Evolutionary conservation across 2,797 vertebrate genomes (phyloP).

Genomic region (Phataginus tetradactyla): DNA sequence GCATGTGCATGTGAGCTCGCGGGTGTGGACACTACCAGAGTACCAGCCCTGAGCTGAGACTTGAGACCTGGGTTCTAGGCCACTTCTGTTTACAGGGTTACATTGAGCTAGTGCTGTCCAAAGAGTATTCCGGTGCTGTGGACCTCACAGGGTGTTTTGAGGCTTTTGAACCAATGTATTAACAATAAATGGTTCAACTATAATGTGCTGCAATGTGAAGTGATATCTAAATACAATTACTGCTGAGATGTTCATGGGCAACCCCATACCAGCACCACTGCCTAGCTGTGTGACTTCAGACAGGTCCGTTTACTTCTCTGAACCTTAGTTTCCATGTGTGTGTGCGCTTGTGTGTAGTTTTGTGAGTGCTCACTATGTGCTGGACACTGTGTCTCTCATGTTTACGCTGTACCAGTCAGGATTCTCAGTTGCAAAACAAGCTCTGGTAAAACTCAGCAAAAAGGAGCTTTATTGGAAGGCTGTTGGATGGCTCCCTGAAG

Average conservation of each 20-base stretch:
- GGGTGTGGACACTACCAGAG: background rate
- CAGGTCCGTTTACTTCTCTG: background rate
- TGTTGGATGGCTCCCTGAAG: background rate
- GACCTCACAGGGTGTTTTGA: background rate
- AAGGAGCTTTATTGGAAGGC: background rate
- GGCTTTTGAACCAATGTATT: background rate
- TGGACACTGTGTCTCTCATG: background rate
- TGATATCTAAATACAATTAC: background rate
- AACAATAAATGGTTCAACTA: background rate
- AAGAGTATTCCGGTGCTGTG: background rate
- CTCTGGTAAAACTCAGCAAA: constrained; percentile 11
- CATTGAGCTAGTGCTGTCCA: background rate
- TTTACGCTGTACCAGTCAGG: background rate
- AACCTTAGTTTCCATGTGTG: background rate
- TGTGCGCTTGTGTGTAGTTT: background rate
- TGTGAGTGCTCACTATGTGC: background rate
- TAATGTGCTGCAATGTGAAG: background rate
- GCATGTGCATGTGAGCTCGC: background rate
- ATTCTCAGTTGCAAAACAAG: constrained; percentile 29
- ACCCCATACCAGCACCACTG: background rate
- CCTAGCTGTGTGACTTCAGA: background rate
- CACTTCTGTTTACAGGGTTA: background rate
- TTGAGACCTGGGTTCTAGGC: background rate
- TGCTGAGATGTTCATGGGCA: background rate
- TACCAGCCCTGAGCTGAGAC: background rate